phyloP scores from a whole-genome alignment of 2,888 invertebrate genomes.

The Itoplectis maculator region DNA sequence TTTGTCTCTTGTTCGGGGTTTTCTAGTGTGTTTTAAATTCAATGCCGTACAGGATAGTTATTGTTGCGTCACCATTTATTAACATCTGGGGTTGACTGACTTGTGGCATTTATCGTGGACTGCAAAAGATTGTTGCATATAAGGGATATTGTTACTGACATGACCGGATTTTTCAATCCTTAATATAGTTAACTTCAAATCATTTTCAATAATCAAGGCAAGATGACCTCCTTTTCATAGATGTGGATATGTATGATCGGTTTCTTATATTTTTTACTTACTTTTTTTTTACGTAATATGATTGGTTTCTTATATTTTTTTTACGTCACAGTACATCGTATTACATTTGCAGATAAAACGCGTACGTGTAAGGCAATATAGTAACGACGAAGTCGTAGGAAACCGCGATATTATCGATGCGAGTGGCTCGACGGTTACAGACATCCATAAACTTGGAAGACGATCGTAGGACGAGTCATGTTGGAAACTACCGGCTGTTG shows the following conservation, averaged over 20 bases:
- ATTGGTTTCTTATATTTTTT: too few species aligned
- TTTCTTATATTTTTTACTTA: too few species aligned
- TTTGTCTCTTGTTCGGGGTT: neutral
- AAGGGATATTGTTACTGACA: neutral
- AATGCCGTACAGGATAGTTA: neutral
- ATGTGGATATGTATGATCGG: neutral
- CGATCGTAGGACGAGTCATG: conserved; percentile 26
- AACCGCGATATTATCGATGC: conserved; percentile 36
- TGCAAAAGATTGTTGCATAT: neutral
- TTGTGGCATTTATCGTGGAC: neutral
- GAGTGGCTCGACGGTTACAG: conserved; percentile 24
- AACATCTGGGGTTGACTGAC: neutral
- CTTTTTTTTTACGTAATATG: too few species aligned
- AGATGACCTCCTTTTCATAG: neutral
- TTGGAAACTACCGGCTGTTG: conserved; percentile 49
- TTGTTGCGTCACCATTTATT: neutral
- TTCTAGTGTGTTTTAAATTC: neutral
- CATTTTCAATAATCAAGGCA: too few species aligned
- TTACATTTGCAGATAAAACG: neutral
- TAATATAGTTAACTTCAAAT: neutral
- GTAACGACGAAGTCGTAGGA: neutral
- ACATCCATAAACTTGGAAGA: conserved; percentile 49
- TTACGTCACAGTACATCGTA: too few species aligned
- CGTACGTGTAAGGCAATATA: neutral
- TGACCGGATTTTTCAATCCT: neutral